Evolutionary conservation across 1,140 invertebrate genomes (phyloP).

Genomic region (Acromyrmex charruanus): DNA sequence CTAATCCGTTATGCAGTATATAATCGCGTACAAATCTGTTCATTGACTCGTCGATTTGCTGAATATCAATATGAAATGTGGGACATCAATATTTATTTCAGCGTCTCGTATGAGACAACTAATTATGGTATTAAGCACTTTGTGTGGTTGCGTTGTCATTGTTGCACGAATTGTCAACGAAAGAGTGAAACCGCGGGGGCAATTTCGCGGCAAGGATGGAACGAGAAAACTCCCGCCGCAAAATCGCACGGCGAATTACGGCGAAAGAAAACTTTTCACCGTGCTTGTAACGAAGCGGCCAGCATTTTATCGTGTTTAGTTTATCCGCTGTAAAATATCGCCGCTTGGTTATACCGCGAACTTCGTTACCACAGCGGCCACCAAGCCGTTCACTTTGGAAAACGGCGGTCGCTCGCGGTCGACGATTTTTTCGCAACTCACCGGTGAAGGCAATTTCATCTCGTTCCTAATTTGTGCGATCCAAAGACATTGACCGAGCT

Average conservation of each 20-base stretch:
- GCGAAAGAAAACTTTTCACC: slow-evolving; percentile 66
- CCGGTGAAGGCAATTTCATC: slow-evolving; percentile 9
- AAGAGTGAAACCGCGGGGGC: neutral
- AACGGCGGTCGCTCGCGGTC: slow-evolving; percentile 27
- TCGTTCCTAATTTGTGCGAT: slow-evolving; percentile 52
- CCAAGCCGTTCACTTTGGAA: slow-evolving; percentile 24
- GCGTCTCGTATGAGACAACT: slow-evolving; percentile 10
- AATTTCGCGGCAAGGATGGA: neutral
- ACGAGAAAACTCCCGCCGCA: neutral
- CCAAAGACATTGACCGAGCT: slow-evolving; percentile 30
- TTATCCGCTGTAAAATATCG: slow-evolving; percentile 58
- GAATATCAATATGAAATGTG: slow-evolving; percentile 20
- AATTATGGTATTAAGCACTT: slow-evolving; percentile 23
- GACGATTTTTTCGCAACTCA: slow-evolving; percentile 53
- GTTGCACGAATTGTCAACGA: slow-evolving; percentile 37
- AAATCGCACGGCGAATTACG: slow-evolving; percentile 59
- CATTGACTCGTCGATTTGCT: slow-evolving; percentile 24
- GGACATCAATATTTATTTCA: slow-evolving; percentile 42
- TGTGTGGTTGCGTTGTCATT: neutral
- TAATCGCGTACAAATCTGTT: slow-evolving; percentile 39
- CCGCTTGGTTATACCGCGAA: slow-evolving; percentile 52
- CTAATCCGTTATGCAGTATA: slow-evolving; percentile 41
- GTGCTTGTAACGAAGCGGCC: slow-evolving; percentile 62
- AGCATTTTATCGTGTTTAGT: slow-evolving; percentile 68
- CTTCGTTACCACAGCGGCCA: slow-evolving; percentile 40